Percentiles rank a stretch among this genome's conserved stretches.
Conservation (phyloP, 2,797 vertebrate genomes). For the Gymnocypris eckloni region DNA sequence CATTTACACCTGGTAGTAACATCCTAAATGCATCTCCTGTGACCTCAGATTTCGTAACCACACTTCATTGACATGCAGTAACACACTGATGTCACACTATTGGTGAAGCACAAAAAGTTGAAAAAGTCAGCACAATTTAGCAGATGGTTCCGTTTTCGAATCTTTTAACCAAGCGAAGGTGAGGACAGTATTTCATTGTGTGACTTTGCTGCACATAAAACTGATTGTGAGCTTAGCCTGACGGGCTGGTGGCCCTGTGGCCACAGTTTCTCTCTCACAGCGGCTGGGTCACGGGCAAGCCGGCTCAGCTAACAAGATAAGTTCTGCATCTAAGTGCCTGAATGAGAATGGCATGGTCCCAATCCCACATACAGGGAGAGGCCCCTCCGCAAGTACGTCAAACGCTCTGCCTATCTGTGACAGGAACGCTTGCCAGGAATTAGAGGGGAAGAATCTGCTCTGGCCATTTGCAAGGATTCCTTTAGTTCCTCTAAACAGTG, state of each 20-base stretch:
- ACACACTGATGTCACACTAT: no score
- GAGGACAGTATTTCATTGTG: background rate
- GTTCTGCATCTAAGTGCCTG: conserved; percentile 47
- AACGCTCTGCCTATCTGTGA: conserved; percentile 4
- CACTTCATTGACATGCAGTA: background rate
- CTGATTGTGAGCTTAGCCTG: conserved; percentile 1
- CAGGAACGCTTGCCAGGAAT: conserved; percentile 35
- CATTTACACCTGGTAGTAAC: conserved; percentile 17
- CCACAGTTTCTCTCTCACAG: conserved; percentile 12
- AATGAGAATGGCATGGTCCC: conserved; percentile 49
- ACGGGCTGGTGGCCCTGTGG: background rate
- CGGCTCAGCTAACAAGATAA: conserved; percentile 50
- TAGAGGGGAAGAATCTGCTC: conserved; percentile 23
- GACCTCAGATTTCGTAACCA: background rate
- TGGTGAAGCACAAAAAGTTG: background rate
- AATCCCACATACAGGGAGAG: conserved; percentile 48
- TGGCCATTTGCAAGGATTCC: conserved; percentile 41
- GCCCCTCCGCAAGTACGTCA: conserved; percentile 33
- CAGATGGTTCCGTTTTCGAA: background rate
- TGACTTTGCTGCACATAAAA: background rate
- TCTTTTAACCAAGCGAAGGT: conserved; percentile 7
- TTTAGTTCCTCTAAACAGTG: conserved; percentile 34
- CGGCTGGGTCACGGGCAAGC: conserved; percentile 16
- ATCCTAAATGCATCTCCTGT: conserved; percentile 12
- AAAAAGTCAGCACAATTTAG: background rate